These are phyloP conservation scores for Xestia ashworthii DNA, from an alignment of 2,888 invertebrate species.

Conservation along the genomic window DNA sequence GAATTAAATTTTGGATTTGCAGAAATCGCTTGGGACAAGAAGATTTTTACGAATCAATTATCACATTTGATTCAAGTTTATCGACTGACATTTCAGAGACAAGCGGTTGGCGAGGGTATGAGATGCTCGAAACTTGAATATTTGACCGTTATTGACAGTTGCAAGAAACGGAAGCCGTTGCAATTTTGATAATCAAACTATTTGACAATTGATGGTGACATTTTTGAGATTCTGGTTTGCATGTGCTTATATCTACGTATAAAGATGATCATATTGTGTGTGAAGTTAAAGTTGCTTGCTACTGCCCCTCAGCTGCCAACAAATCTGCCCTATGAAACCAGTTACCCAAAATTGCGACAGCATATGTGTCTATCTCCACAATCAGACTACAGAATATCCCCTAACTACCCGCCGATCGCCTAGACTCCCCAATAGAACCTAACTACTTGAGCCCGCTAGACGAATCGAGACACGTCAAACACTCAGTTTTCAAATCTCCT, in stretches of 20 bases:
- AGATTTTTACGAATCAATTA: conserved; percentile 12
- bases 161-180: not conserved
- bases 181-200: not conserved
- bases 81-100: conserved; percentile 10
- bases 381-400: not conserved
- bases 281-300: not conserved
- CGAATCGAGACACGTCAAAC: conserved; percentile 64
- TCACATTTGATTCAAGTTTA: conserved; percentile 6
- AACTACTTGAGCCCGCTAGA: conserved; percentile 53
- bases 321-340: not conserved
- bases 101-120: not conserved
- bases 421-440: conserved; percentile 15
- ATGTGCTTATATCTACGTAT: not conserved
- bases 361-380: not conserved
- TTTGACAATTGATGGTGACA: not conserved
- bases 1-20: conserved; percentile 35
- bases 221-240: not conserved
- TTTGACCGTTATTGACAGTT: conserved; percentile 48
- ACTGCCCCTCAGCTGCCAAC: not conserved
- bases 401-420: conserved; percentile 3
- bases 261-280: not conserved
- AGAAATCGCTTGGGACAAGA: not conserved
- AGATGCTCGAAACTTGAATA: not conserved
- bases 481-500: conserved; percentile 75
- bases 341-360: not conserved